A percentile compares a stretch with the other conserved stretches of the same genome.
Evolutionary conservation across 2,113 vertebrate species (phyloP).

Genomic region (Herpetotheres cachinnans): DNA sequence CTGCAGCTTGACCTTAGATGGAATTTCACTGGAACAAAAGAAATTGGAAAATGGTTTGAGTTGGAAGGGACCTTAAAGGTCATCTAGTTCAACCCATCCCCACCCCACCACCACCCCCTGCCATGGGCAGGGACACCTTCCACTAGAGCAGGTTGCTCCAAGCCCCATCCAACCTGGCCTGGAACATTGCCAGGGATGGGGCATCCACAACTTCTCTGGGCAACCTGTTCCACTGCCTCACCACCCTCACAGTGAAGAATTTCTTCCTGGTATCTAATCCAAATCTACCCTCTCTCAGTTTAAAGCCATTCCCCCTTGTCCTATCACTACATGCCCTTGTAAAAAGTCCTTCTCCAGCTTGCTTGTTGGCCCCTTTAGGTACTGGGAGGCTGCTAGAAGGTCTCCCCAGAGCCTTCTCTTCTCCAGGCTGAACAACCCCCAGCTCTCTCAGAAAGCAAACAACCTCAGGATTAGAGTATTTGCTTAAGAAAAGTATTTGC

Average conservation of each 20-base stretch:
- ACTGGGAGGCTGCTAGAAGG: not conserved
- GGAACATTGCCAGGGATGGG: not conserved
- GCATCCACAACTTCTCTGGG: not conserved
- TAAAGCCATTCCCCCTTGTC: not conserved
- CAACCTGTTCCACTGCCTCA: not conserved
- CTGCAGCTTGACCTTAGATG: not conserved
- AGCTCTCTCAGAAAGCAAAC: not conserved
- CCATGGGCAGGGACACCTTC: not conserved
- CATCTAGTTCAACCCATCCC: not conserved
- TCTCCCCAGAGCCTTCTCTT: not conserved
- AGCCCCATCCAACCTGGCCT: accelerated
- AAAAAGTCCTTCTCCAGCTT: not conserved
- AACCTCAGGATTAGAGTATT: not conserved
- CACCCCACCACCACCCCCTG: not conserved
- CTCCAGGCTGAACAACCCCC: not conserved
- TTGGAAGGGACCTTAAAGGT: not conserved
- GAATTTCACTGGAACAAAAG: not conserved
- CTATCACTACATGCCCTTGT: not conserved
- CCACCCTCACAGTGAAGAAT: accelerated
- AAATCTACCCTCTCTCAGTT: not conserved
- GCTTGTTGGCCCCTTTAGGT: not conserved
- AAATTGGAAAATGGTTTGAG: not conserved
- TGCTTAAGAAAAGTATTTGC: not conserved
- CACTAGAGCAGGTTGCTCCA: not conserved
- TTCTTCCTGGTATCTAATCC: not conserved